phyloP scores from a whole-genome alignment of 1,140 invertebrate genomes.

The Mamestra configurata region DNA sequence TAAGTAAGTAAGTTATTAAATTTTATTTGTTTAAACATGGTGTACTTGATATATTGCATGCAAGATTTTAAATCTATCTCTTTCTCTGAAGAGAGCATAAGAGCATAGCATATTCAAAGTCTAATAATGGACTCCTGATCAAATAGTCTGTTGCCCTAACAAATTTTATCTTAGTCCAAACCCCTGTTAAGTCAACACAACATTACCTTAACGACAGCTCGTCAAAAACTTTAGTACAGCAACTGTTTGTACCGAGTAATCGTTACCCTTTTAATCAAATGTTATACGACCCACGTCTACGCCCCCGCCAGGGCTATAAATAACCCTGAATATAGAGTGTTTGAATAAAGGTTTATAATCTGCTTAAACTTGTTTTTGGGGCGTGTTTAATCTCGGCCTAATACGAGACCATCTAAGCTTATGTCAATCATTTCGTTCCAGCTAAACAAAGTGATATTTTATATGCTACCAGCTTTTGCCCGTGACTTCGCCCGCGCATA shows the following conservation, averaged over 20 bases:
- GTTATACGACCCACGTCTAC: slow-evolving; percentile 12
- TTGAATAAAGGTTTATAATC: neutral
- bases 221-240: slow-evolving; percentile 20
- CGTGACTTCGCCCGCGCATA: no score
- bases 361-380: neutral
- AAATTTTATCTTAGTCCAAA: neutral
- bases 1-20: no score
- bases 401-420: no score
- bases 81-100: no score
- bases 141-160: neutral
- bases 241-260: slow-evolving; percentile 36
- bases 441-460: no score
- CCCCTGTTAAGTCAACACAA: slow-evolving; percentile 9
- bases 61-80: no score
- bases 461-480: no score
- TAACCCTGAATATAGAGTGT: neutral
- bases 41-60: no score
- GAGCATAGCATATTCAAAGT: no score
- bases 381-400: neutral
- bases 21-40: no score
- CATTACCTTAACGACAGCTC: slow-evolving; percentile 22
- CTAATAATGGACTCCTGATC: no score
- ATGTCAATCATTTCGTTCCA: no score
- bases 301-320: neutral
- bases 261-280: slow-evolving; percentile 37